Base-by-base conservation (phyloP, 2,797 vertebrate species). In the Cirrhinus mrigala region DNA sequence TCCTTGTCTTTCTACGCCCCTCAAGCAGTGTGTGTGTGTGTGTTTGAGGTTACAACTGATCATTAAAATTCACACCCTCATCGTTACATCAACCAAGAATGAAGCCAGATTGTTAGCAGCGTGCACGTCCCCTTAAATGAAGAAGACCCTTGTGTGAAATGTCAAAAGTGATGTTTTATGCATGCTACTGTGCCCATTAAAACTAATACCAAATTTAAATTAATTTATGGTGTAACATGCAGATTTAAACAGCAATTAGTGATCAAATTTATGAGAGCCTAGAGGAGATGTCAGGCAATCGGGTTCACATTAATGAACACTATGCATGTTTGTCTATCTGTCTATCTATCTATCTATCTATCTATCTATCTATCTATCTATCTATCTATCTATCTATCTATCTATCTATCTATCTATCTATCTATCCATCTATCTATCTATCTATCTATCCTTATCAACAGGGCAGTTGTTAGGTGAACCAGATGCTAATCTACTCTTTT, bases 171-270 rank as follows among this genome's bases (percentile, higher is more conserved):
- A 81, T 88, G 64, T 87, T 92, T 92, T 90, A 89, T 84, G 90
- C 89, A 90, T 85, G 86, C 74, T 4, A 83, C 90, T 93, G 89
- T 82, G 89, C 81, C 89, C 90, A 92, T 94, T 92, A 93, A 93
- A 93, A 90, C 90, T 77, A 89, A 90, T 90, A 91, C 81, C 87
- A 91, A 89, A 91, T 89, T 86, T 89, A 89, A 90, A 93, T 94
- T 90, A 92, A 94, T 93, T 93, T 88, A 90, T 74, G 60, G 88
- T 83, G 83, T 88, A 89, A 91, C 89, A 91, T 37, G 81, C 84
- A 87, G 90, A 90, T 94, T 94, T 91, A 91, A 91, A 89, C 86
- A 91, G 92, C 90, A 95, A 95, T 94, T 94, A 94, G 89, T 81
- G 27, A 87, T 85, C 84, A 62, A 22, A 79, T 86, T 52, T 74